Evolutionary conservation across 2,888 invertebrate species (phyloP).

Genomic region (Tetranychus truncatus): DNA sequence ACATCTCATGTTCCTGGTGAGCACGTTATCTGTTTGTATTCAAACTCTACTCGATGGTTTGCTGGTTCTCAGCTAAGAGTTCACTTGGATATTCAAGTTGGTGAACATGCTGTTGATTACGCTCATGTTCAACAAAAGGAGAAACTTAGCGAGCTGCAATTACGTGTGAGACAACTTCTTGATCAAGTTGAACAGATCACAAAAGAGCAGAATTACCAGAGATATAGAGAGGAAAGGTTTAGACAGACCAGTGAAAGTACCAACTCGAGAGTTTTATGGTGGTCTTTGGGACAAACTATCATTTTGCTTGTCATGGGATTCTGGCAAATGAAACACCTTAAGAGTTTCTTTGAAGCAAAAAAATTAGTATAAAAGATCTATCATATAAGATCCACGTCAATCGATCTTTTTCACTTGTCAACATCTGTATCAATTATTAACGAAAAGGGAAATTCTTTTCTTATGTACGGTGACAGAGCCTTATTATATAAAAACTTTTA

Average conservation of each 20-base stretch:
- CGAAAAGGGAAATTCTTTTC: background rate
- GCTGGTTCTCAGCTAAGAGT: conserved; percentile 84
- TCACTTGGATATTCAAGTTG: conserved; percentile 94
- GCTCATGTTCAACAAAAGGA: conserved; percentile 92
- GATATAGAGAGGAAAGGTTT: conserved; percentile 95
- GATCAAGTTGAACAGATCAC: conserved; percentile 98
- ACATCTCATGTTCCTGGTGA: conserved; percentile 93
- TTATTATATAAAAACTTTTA: background rate
- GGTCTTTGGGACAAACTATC: conserved; percentile 78
- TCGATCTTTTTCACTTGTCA: background rate
- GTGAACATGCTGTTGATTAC: conserved; percentile 95
- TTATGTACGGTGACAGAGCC: background rate
- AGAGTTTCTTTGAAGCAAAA: conserved; percentile 98
- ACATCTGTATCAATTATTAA: background rate
- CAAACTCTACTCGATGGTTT: conserved; percentile 95
- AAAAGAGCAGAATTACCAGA: conserved; percentile 98
- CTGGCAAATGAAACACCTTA: conserved; percentile 98
- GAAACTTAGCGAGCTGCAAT: conserved; percentile 80
- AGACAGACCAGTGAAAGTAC: conserved; percentile 94
- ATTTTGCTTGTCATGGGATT: conserved; percentile 81
- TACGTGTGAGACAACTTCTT: conserved; percentile 77
- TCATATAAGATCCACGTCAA: background rate
- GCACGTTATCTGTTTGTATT: conserved; percentile 92
- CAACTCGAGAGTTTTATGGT: conserved; percentile 82
- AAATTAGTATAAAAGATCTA: conserved; percentile 52